A percentile compares a stretch with the other conserved stretches of the same genome.
Evolutionary conservation across 2,797 vertebrate species (phyloP).

Genomic region (Chaenodraco wilsoni): DNA sequence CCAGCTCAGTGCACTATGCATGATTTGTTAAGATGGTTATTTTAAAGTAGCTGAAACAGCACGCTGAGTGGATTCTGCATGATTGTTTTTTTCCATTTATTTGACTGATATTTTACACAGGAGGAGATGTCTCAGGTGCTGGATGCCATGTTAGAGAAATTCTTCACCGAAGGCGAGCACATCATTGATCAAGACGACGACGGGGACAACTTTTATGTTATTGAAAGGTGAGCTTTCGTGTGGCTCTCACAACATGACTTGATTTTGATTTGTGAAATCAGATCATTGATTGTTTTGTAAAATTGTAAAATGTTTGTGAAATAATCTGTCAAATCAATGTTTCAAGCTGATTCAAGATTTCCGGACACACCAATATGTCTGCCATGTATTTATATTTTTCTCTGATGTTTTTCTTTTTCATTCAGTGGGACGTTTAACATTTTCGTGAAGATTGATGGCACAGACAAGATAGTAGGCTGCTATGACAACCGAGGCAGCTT

Average conservation of each 20-base stretch:
- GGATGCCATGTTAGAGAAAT: slow-evolving; percentile 98
- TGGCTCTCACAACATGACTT: neutral
- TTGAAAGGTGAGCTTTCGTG: slow-evolving; percentile 87
- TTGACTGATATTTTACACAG: slow-evolving; percentile 70
- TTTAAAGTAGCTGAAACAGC: slow-evolving; percentile 11
- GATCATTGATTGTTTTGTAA: neutral
- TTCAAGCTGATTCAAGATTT: slow-evolving; percentile 7
- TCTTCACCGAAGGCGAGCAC: slow-evolving; percentile 91
- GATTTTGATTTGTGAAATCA: neutral
- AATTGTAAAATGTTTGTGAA: neutral
- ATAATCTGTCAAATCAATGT: neutral
- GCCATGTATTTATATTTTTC: neutral
- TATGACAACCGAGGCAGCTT: slow-evolving; percentile 98
- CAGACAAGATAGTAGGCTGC: slow-evolving; percentile 90
- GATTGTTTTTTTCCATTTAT: slow-evolving; percentile 18
- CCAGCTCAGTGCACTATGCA: slow-evolving; percentile 26
- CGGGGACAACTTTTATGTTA: slow-evolving; percentile 99
- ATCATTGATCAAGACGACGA: slow-evolving; percentile 98
- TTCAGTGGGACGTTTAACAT: slow-evolving; percentile 94
- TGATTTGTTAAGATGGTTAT: slow-evolving; percentile 23
- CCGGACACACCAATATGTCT: neutral
- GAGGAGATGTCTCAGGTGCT: slow-evolving; percentile 98
- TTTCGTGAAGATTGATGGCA: slow-evolving; percentile 90
- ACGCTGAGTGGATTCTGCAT: neutral
- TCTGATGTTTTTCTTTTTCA: slow-evolving; percentile 12